A percentile compares a stretch with the other conserved stretches of the same genome.
These are phyloP conservation scores for Cepaea hortensis DNA, from an alignment of 2,888 invertebrate genomes.

Conservation along the genomic window DNA sequence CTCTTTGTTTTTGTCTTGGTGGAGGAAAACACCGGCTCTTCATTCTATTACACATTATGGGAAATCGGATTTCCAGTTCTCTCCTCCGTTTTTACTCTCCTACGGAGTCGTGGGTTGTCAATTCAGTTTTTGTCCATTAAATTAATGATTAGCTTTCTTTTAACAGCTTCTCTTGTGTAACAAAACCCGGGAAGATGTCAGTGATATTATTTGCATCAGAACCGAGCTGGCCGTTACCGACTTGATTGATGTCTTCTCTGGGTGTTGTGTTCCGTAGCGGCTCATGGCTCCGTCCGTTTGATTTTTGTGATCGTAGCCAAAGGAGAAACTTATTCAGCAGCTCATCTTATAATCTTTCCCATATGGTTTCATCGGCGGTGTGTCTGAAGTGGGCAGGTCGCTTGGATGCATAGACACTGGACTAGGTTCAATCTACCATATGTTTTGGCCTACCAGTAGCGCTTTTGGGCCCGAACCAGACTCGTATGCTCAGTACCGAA, in stretches of 20 bases:
- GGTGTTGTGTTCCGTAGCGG: not conserved
- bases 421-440: too few relatives aligned
- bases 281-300: not conserved
- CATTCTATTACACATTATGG: conserved; percentile 44
- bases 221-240: not conserved
- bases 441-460: too few relatives aligned
- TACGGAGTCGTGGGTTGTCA: conserved; percentile 30
- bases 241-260: not conserved
- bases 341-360: too few relatives aligned
- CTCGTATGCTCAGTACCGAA: too few relatives aligned
- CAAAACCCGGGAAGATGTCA: conserved; percentile 1
- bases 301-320: too few relatives aligned
- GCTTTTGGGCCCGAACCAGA: too few relatives aligned
- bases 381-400: too few relatives aligned
- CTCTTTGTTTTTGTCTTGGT: conserved; percentile 27
- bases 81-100: conserved; percentile 16
- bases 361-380: too few relatives aligned
- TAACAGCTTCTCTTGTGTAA: conserved; percentile 25
- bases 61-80: conserved; percentile 40
- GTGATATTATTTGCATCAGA: conserved; percentile 36
- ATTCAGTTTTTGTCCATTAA: conserved; percentile 42
- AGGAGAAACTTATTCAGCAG: too few relatives aligned
- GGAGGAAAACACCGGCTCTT: conserved; percentile 20
- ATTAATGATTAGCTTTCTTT: conserved; percentile 37
- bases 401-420: too few relatives aligned